Evolutionary conservation across 2,797 vertebrate species (phyloP), one percentile per base, ranked within the genome.

Genomic region (Aphelocoma californica): DNA sequence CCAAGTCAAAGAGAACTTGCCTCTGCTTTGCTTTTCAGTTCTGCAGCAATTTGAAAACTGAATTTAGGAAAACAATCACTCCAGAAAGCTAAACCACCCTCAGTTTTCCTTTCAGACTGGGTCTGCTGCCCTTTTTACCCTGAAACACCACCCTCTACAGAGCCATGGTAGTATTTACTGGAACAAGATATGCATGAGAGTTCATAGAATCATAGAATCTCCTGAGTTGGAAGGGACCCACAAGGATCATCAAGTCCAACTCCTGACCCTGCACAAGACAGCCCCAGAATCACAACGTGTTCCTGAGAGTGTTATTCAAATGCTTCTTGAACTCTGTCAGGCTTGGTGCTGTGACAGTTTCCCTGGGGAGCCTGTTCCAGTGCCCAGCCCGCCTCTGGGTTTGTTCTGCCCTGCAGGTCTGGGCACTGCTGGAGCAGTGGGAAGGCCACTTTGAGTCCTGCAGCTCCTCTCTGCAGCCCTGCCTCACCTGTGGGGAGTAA

Each of bases 21-120:
- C 21, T 94, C 50, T 50, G 28, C 86, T 93, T 96, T 89, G 60
- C 88, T 94, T 86, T 90, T 82, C 51, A 32, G 56, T 38, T 86
- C 60, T 47, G 56, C 34, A 61, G 56, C 67, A 53, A 60, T 56
- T 31, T 56, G 70, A 89, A 93, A 89, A 45, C 45, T 26, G 66
- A 77, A 38, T 29, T 34, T 44, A 87, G 77, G 51, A 73, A 94
- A 93, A 56, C 45, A 83, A 36, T 80, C 1, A 2, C 62, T 92
- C 45, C 50, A 67, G 81, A 85, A 87, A 90, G 70, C n/a, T 83
- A 82, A 92, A 62, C 11, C n/a, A 44, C 8, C 18, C 26, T 47
- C 44, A 10, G 20, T 78, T 92, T 92, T 80, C 61, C 23, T 67
- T 82, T 65, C 72, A 72, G 38, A 42, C 40, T 36, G 65, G 32